A percentile compares a stretch with the other conserved stretches of the same genome.
Conservation (phyloP, 2,113 vertebrate species). For the Nycticorax nycticorax region DNA sequence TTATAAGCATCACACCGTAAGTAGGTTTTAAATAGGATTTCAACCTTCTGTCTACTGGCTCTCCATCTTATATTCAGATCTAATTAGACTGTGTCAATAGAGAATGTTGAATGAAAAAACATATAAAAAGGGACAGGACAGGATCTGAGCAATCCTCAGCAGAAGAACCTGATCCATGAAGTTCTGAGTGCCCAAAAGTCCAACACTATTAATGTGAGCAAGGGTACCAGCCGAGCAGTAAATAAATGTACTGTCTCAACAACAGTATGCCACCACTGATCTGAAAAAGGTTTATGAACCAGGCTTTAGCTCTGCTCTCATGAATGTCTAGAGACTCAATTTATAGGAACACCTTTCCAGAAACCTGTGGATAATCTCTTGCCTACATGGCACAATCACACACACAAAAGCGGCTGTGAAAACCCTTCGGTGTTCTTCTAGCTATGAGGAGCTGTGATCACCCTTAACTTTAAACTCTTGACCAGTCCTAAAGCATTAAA, state of each 20-base stretch:
- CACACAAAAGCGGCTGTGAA: background rate
- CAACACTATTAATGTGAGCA: background rate
- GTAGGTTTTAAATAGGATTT: background rate
- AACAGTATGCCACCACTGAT: background rate
- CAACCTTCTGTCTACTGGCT: background rate
- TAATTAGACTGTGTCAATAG: background rate
- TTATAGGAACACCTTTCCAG: background rate
- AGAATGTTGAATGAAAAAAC: background rate
- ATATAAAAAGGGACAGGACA: background rate
- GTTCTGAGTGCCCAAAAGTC: background rate
- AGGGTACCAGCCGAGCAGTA: background rate
- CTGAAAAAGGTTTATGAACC: background rate
- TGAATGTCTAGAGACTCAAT: background rate
- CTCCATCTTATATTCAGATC: background rate
- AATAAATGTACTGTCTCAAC: background rate
- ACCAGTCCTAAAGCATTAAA: background rate
- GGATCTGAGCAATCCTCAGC: background rate
- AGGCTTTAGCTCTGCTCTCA: background rate
- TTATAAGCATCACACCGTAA: background rate
- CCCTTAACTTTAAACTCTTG: background rate
- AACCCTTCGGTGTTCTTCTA: background rate
- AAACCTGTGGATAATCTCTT: background rate
- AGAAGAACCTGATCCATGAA: background rate
- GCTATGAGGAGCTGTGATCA: rapidly evolving
- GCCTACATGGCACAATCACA: background rate